Percentiles rank a stretch among this genome's conserved stretches.
Conservation (phyloP, 2,797 vertebrate species). For the Momotus momota region DNA sequence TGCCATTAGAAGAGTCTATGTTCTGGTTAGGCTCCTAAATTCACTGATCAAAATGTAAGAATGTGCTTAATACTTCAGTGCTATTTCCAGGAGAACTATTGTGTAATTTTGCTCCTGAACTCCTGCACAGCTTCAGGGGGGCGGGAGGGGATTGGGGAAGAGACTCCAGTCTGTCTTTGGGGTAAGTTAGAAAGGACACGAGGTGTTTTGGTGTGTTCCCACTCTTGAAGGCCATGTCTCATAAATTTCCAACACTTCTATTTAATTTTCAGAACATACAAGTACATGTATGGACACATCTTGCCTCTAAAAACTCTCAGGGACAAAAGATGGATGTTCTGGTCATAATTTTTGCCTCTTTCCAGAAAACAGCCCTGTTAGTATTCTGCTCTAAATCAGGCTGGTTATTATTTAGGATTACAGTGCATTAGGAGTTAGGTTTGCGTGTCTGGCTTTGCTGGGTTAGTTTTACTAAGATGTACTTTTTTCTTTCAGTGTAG, state of each 20-base stretch:
- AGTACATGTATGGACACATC: neutral
- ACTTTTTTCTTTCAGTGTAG: neutral
- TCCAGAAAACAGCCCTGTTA: neutral
- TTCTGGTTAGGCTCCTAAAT: neutral
- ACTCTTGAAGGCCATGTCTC: neutral
- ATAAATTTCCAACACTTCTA: neutral
- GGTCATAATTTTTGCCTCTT: neutral
- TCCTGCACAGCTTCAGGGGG: neutral
- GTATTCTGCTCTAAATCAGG: neutral
- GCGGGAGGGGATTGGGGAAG: neutral
- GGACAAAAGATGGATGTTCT: neutral
- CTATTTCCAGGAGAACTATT: neutral
- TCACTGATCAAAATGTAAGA: neutral
- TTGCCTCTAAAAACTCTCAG: neutral
- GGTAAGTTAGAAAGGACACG: neutral
- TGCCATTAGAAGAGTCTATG: neutral
- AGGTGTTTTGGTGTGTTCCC: neutral
- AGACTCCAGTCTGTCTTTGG: too few species aligned
- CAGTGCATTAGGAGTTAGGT: neutral
- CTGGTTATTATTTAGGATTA: neutral
- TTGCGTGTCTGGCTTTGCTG: neutral
- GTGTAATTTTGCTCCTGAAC: neutral
- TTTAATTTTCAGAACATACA: neutral
- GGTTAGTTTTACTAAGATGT: neutral
- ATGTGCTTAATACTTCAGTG: neutral